Conservation (phyloP, 2,113 vertebrate species). For the Rhinolophus sinicus region DNA sequence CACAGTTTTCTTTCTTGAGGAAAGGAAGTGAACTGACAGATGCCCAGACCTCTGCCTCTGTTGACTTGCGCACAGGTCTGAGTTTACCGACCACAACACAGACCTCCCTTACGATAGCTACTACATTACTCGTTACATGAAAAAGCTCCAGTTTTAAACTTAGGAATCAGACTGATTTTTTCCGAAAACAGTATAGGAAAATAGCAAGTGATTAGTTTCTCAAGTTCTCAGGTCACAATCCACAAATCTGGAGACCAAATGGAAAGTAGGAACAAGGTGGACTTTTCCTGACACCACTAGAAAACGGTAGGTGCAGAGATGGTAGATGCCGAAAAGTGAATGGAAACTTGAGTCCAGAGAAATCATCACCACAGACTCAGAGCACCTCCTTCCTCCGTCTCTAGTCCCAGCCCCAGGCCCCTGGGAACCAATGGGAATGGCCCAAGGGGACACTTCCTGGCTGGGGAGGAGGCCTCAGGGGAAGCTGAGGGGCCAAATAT, state of each 20-base stretch:
- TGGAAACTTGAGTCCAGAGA: background rate
- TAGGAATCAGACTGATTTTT: background rate
- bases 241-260: background rate
- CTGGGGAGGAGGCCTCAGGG: background rate
- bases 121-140: background rate
- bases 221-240: background rate
- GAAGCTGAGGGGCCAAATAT: background rate
- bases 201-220: background rate
- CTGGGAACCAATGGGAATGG: background rate
- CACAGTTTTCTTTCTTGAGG: background rate
- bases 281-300: background rate
- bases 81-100: background rate
- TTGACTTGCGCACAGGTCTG: background rate
- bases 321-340: background rate
- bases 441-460: background rate
- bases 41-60: background rate
- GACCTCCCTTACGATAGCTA: background rate
- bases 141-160: background rate
- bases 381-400: background rate
- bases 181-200: background rate
- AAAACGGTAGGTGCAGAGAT: background rate
- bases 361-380: background rate
- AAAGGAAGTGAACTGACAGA: background rate
- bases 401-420: background rate
- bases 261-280: background rate